A percentile compares a stretch with the other conserved stretches of the same genome.
Evolutionary conservation across 2,888 invertebrate species (phyloP).

Genomic region (Epirrhoe alternata): DNA sequence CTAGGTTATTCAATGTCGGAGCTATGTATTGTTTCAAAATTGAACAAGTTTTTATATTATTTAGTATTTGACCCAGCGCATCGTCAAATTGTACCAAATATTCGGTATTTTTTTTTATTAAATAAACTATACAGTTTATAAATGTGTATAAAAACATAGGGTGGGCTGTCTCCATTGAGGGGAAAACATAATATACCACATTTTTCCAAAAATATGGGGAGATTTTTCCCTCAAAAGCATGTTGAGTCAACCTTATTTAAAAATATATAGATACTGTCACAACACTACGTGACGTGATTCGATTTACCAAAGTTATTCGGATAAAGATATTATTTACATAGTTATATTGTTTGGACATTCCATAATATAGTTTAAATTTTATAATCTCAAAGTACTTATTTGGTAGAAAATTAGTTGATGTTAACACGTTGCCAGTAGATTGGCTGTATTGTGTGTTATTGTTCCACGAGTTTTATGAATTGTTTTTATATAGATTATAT

Average conservation of each 20-base stretch:
- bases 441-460: neutral
- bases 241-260: neutral
- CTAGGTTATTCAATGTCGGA: neutral
- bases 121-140: neutral
- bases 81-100: constrained; percentile 3
- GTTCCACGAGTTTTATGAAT: neutral
- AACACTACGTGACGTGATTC: constrained; percentile 21
- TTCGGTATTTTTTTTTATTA: neutral
- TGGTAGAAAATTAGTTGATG: constrained; percentile 18
- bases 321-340: constrained; percentile 33
- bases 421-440: constrained; percentile 14
- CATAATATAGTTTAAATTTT: constrained; percentile 35
- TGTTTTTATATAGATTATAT: constrained; percentile 1
- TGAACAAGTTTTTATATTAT: neutral
- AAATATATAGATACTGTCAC: constrained; percentile 15
- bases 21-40: neutral
- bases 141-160: neutral
- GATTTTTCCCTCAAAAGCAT: too few species aligned
- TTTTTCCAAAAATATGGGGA: too few species aligned
- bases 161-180: too few species aligned
- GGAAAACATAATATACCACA: too few species aligned
- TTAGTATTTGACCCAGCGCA: neutral
- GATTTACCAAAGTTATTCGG: constrained; percentile 41
- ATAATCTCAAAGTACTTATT: constrained; percentile 43
- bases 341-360: constrained; percentile 41